phyloP scores from a whole-genome alignment of 2,113 vertebrate genomes.

The Mustelus asterias region DNA sequence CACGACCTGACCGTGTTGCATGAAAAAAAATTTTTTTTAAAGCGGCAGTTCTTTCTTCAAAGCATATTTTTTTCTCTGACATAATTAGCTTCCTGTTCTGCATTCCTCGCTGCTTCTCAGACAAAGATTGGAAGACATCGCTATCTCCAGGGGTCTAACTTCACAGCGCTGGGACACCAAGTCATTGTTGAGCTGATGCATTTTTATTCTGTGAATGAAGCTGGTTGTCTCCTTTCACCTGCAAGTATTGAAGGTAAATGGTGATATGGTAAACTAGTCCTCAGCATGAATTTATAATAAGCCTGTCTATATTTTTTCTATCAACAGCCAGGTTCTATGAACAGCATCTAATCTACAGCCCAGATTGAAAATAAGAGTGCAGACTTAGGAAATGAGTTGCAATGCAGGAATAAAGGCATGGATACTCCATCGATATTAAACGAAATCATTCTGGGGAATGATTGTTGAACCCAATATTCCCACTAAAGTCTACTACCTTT shows the following conservation, averaged over 20 bases:
- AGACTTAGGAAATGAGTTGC: neutral
- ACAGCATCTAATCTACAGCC: neutral
- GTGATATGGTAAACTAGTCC: neutral
- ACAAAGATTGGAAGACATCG: neutral
- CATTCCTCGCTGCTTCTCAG: neutral
- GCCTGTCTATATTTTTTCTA: neutral
- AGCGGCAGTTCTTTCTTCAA: neutral
- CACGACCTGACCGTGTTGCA: neutral
- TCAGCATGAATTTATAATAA: neutral
- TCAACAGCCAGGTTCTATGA: neutral
- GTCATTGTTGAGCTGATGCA: neutral
- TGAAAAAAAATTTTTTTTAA: neutral
- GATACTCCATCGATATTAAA: too few species aligned
- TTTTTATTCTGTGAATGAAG: neutral
- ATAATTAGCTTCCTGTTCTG: neutral
- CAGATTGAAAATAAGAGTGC: neutral
- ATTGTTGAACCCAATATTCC: neutral
- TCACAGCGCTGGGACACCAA: neutral
- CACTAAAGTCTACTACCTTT: neutral
- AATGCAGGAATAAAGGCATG: neutral
- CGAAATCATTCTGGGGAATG: neutral
- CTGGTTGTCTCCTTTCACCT: neutral
- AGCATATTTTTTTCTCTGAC: neutral
- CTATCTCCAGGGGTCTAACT: neutral
- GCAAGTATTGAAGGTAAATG: neutral